Base-by-base conservation (phyloP, 1,140 invertebrate genomes). In the Drosophila littoralis region DNA sequence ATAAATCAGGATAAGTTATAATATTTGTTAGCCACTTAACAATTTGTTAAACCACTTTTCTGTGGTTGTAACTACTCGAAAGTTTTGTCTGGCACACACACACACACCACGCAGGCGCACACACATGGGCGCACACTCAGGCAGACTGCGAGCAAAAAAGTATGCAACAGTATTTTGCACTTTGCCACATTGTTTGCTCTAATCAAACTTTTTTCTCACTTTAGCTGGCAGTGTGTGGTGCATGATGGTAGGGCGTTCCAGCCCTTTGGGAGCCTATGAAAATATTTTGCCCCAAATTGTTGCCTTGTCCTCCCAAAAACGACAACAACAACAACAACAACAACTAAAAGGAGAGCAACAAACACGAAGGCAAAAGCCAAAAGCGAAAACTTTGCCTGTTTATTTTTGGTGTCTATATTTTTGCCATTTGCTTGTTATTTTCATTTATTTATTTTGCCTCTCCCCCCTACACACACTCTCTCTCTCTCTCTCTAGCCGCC, bases 131-230 rank as follows among this genome's bases (percentile, higher is more conserved):
- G 0, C 9, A 58, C 33, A 42, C 22, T 10, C 38, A 52, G 4
- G 8, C 8, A 32, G 15, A 17, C 7, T 32, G 7, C 36, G 58
- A 52, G 48, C 72, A 33, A 55, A 60, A 84, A 84, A 77, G 81
- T 77, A 84, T 84, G 81, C 81, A 83, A 84, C 81, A 83, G 64
- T 80, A 76, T 83, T 84, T 79, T 83, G 72, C 81, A 84, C 81
- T 84, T 83, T 77, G 45, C 59, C 75, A 60, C 63, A 54, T 84
- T 75, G 66, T 75, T 75, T 70, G 66, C 67, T 70, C 73, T 75
- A 70, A 79, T 85, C 81, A 84, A 83, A 83, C 77, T 73, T 75
- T 60, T 61, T 55, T 50, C 17, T 43, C 13, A 42, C 17, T 57
- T 43, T 43, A 10, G 38, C 7, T 1, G 8, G 3, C 1, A 8